Evolutionary conservation across 2,113 vertebrate species (phyloP).

Genomic region (Zapus hudsonius): DNA sequence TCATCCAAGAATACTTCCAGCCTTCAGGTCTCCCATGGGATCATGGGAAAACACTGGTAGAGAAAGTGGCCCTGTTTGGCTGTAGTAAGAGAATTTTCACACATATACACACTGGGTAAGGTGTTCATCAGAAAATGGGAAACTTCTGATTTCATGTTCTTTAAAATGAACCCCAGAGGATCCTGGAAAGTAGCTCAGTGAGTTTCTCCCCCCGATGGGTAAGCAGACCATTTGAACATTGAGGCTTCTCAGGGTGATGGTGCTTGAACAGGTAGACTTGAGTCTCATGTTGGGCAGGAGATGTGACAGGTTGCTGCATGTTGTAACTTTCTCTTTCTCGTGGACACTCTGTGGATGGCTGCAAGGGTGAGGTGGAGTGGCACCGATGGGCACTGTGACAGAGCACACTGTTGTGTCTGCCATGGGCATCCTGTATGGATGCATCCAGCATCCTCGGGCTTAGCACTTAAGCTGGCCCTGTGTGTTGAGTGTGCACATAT

Average conservation of each 20-base stretch:
- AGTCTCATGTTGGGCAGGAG: not conserved
- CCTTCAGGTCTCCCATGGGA: not conserved
- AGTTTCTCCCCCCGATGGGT: not conserved
- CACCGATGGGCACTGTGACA: not conserved
- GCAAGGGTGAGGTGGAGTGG: not conserved
- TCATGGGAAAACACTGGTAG: not conserved
- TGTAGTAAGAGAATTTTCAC: not conserved
- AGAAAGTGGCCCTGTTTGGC: not conserved
- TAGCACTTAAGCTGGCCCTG: not conserved
- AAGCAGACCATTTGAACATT: not conserved
- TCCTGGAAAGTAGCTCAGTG: not conserved
- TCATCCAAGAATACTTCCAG: not conserved
- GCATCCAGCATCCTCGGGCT: not conserved
- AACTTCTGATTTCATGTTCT: not conserved
- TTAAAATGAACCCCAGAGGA: not conserved
- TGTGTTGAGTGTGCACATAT: not conserved
- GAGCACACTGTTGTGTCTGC: not conserved
- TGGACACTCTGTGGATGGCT: fast-evolving
- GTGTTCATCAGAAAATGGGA: not conserved
- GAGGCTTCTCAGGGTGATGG: not conserved
- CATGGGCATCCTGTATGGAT: too few relatives aligned
- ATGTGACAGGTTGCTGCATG: fast-evolving
- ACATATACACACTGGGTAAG: not conserved
- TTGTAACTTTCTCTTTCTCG: fast-evolving
- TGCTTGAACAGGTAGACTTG: not conserved